A percentile compares a stretch with the other conserved stretches of the same genome.
Evolutionary conservation across 2,888 invertebrate genomes (phyloP).

Genomic region (Erebia aethiops): DNA sequence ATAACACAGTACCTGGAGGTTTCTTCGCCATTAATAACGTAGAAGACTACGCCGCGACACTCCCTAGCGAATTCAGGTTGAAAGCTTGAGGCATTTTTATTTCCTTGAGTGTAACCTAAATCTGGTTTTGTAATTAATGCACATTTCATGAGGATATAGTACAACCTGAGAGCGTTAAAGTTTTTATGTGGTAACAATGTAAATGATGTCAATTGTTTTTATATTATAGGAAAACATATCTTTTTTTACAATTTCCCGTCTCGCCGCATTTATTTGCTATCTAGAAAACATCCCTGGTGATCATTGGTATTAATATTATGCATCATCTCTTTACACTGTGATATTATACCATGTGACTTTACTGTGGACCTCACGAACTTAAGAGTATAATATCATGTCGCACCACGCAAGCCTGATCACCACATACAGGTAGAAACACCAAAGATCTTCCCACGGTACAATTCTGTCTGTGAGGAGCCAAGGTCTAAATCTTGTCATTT

Average conservation of each 20-base stretch:
- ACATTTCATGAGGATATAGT: conserved; percentile 1
- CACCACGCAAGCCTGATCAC: too few relatives aligned
- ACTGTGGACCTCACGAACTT: too few relatives aligned
- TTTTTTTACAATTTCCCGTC: too few relatives aligned
- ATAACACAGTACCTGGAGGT: not conserved
- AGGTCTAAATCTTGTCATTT: not conserved
- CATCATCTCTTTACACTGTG: too few relatives aligned
- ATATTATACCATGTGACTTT: too few relatives aligned
- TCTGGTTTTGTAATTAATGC: conserved; percentile 17
- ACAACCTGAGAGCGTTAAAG: not conserved
- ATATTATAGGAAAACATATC: too few relatives aligned
- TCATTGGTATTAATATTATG: too few relatives aligned
- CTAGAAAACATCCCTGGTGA: too few relatives aligned
- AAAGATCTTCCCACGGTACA: not conserved
- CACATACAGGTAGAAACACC: not conserved
- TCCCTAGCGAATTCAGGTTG: conserved; percentile 23
- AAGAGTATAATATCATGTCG: too few relatives aligned
- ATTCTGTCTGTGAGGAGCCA: not conserved
- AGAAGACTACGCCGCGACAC: conserved; percentile 18
- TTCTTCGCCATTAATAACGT: conserved; percentile 23
- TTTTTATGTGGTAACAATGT: too few relatives aligned
- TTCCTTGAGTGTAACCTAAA: conserved; percentile 22
- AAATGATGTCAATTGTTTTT: too few relatives aligned
- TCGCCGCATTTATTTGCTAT: too few relatives aligned
- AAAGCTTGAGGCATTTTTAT: conserved; percentile 22